Evolutionary conservation across 2,797 vertebrate species (phyloP), one percentile per base, ranked within the genome.

Genomic region (Carapus acus): DNA sequence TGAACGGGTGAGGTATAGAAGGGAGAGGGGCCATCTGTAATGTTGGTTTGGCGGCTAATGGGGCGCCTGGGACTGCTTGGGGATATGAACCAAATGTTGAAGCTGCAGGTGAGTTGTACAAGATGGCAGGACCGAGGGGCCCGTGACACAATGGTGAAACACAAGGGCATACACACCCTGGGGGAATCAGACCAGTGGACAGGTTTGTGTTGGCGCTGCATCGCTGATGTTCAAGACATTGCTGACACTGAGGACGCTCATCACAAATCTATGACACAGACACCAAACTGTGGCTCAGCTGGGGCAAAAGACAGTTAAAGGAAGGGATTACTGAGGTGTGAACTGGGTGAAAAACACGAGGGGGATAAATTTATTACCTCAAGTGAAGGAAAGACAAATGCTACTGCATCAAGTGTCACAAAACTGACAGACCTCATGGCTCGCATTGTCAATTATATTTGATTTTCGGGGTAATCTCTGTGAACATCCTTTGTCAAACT

Each of bases 381-480:
- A n/a, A n/a, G n/a, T n/a, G n/a, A n/a, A 29, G 7, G 27, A 63
- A 39, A 50, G 48, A 46, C 49, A 34, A 66, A 67, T 46, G 63
- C 61, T 68, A 76, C 76, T 73, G 64, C 65, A 56, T 75, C 68
- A 75, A 46, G 66, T 83, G 83, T 79, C 68, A 76, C 62, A 58
- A 72, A 76, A 51, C 56, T 79, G 77, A 82, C 76, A 82, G 62
- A 52, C 66, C 69, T 71, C 63, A 58, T 67, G 72, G 64, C 71
- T 69, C 79, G 65, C 47, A 40, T 34, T 85, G 81, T 87, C 87
- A 85, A 82, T 88, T 86, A 87, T 58, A 60, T 45, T 60, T 40
- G 41, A 71, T 72, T 77, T 78, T 49, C 53, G 72, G 62, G 70
- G 74, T 49, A 72, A 77, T 70, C 38, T 58, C 54, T 39, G 62